A percentile compares a stretch with the other conserved stretches of the same genome.
These are phyloP conservation scores for Hippasteria phrygiana DNA, from an alignment of 53 echinoderm and acorn worm species.

Conservation along the genomic window DNA sequence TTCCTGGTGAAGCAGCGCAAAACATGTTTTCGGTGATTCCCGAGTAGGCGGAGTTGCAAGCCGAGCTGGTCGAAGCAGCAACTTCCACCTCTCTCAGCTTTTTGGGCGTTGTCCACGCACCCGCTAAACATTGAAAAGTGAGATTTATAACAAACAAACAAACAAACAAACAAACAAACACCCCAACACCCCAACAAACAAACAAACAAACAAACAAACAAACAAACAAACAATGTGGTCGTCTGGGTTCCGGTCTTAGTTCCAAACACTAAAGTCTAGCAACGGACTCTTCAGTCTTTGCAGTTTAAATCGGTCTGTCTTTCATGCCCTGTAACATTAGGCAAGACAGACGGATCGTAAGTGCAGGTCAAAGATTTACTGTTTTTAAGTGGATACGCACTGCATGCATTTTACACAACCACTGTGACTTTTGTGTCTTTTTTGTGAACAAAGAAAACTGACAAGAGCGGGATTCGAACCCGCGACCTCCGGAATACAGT, in stretches of 20 bases:
- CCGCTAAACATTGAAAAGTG: background rate
- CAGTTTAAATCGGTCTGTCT: too few relatives aligned
- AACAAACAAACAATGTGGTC: background rate
- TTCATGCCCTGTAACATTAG: too few relatives aligned
- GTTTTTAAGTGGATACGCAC: too few relatives aligned
- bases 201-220: background rate
- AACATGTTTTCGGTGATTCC: conserved; percentile 10
- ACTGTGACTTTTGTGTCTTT: too few relatives aligned
- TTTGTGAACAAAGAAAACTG: too few relatives aligned
- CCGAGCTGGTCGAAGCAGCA: too few relatives aligned
- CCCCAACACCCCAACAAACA: background rate
- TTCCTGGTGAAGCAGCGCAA: background rate
- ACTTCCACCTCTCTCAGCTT: conserved; percentile 2
- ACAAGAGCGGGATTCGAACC: too few relatives aligned
- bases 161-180: background rate
- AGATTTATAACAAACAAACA: background rate
- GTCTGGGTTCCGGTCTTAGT: background rate
- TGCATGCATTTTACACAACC: too few relatives aligned
- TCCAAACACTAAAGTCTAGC: background rate
- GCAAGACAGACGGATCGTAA: too few relatives aligned
- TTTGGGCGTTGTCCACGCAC: background rate
- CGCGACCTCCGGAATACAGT: too few relatives aligned
- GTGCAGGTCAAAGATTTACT: too few relatives aligned
- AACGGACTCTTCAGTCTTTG: too few relatives aligned
- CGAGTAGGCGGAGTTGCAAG: background rate